phyloP scores from a whole-genome alignment of 2,888 invertebrate genomes.

The Marronus borbonicus region DNA sequence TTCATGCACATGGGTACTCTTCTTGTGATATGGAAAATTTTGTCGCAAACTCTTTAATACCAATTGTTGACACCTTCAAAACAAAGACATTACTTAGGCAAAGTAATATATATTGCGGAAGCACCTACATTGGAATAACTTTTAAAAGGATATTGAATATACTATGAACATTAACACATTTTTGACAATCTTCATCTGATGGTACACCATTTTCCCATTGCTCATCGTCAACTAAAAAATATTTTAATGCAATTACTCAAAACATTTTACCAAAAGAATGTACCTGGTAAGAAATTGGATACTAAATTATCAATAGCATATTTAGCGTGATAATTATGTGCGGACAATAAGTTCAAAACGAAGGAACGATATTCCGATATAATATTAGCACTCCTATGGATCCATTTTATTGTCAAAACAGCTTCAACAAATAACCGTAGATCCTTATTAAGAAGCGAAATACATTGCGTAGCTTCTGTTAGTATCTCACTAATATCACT shows the following conservation, averaged over 20 bases:
- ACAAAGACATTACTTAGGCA: slow-evolving; percentile 48
- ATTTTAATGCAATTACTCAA: background rate
- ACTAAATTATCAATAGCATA: slow-evolving; percentile 76
- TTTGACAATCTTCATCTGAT: slow-evolving; percentile 71
- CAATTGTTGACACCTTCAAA: slow-evolving; percentile 80
- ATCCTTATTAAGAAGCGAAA: slow-evolving; percentile 74
- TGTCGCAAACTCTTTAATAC: slow-evolving; percentile 77
- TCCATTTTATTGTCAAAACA: slow-evolving; percentile 76
- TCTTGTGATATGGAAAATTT: slow-evolving; percentile 85
- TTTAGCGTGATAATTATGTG: slow-evolving; percentile 78
- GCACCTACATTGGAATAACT: slow-evolving; percentile 75
- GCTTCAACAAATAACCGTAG: slow-evolving; percentile 76
- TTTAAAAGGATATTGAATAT: slow-evolving; percentile 69
- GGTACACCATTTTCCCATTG: slow-evolving; percentile 78
- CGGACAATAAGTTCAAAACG: slow-evolving; percentile 78
- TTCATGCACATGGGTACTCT: slow-evolving; percentile 78
- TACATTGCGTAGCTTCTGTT: slow-evolving; percentile 73
- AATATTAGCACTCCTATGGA: slow-evolving; percentile 70
- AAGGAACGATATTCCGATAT: slow-evolving; percentile 76
- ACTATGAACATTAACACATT: slow-evolving; percentile 78
- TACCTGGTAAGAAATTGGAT: slow-evolving; percentile 75
- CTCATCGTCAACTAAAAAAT: slow-evolving; percentile 68
- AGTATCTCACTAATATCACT: slow-evolving; percentile 74
- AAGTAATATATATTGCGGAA: background rate
- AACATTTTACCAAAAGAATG: slow-evolving; percentile 38